Evolutionary conservation across 2,113 vertebrate species (phyloP), one percentile per base, ranked within the genome.

Genomic region (Isichthys henryi): DNA sequence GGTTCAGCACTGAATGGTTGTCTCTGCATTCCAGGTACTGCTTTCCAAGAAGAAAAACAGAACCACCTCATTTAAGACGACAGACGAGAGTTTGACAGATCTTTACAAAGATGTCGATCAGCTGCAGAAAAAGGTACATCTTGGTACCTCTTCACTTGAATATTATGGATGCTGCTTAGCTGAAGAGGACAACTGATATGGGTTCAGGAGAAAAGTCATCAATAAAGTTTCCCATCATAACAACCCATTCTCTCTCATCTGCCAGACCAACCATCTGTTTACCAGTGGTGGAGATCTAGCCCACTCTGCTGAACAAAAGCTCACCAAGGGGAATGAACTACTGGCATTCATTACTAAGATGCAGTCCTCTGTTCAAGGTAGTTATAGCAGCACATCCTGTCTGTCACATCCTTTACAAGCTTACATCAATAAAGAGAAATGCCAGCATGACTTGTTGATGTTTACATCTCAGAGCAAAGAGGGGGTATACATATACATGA

Each of bases 331-430:
- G 90, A 92, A 91, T 90, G 92, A 93, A 48, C 91, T 98, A 86
- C 90, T 95, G 88, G 91, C 90, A 3, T 95, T 94, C 90, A 94
- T 97, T 77, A 88, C 90, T 50, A 93, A 89, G 46, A 92, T 97
- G 35, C 95, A 96, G 45, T 90, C 91, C 86, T 91, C 50, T n/a
- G 93, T 97, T 88, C 94, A 94, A 94, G 96, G 98, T 99, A 96
- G 45, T 27, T 80, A 43, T 21, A 88, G 88, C 15, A 23, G 80
- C 15, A 58, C 11, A 49, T 31, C 27, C 27, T 70, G 39, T 43
- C 31, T 49, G 35, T 5, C 7, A 3, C 4, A 9, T 82, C 82
- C 8, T 84, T 84, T 23, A 46, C 43, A 45, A 46, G 80, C 43
- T 23, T 83, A 21, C 43, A 2, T 83, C n/a, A 43, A 77, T 39